A percentile compares a stretch with the other conserved stretches of the same genome.
Conservation (phyloP, 2,113 vertebrate species). For the Forbesichthys papilliferus region DNA sequence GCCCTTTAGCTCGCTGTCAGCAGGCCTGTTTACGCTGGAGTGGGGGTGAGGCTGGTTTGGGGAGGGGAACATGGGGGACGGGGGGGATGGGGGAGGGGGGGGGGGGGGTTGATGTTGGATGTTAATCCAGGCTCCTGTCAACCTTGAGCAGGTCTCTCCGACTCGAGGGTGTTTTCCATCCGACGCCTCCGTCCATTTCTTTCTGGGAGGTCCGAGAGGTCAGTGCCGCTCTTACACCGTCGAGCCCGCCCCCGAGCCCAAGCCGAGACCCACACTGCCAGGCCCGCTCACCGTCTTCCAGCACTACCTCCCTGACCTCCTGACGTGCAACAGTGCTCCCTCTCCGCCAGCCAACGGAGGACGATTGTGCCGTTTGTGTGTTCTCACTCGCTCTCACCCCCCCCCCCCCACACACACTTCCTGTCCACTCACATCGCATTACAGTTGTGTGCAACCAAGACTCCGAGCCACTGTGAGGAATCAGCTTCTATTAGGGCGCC, state of each 20-base stretch:
- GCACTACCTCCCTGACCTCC: constrained; percentile 57
- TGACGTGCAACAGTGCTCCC: constrained; percentile 61
- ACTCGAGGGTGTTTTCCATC: constrained; percentile 67
- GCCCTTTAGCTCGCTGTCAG: constrained; percentile 63
- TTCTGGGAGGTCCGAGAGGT: constrained; percentile 63
- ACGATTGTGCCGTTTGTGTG: constrained; percentile 59
- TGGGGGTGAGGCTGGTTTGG: constrained; percentile 17
- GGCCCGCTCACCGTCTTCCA: constrained; percentile 66
- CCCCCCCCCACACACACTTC: constrained; percentile 7
- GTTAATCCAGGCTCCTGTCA: constrained; percentile 71
- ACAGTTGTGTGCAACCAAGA: constrained; percentile 63
- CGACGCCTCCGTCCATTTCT: constrained; percentile 65
- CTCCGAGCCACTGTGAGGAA: constrained; percentile 74
- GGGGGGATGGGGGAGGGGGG: constrained; percentile 2
- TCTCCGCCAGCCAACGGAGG: constrained; percentile 66
- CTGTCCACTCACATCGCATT: constrained; percentile 79
- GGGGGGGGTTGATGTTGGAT: constrained; percentile 29
- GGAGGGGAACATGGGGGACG: neutral
- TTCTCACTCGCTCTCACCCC: constrained; percentile 60
- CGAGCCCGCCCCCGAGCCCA: constrained; percentile 54
- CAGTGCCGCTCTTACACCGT: constrained; percentile 65
- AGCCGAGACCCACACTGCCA: constrained; percentile 72
- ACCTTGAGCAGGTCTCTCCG: constrained; percentile 72
- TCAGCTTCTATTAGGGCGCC: constrained; percentile 77
- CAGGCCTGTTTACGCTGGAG: constrained; percentile 65